These are phyloP conservation scores for Zalophus californianus DNA, from an alignment of 2,797 vertebrate genomes.

Conservation along the genomic window DNA sequence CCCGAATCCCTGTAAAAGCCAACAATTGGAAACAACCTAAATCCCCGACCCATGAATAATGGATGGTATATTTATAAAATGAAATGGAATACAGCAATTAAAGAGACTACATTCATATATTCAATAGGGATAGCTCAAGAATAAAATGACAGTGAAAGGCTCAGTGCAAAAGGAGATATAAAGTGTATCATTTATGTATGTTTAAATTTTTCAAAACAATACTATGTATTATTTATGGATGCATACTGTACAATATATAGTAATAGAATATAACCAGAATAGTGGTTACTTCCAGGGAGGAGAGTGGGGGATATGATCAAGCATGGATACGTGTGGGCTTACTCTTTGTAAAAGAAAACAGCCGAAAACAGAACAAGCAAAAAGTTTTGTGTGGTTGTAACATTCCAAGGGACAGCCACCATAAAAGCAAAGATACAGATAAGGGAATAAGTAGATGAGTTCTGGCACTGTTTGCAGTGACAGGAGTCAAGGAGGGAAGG, in stretches of 20 bases:
- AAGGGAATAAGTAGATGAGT: neutral
- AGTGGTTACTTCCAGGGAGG: neutral
- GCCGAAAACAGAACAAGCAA: neutral
- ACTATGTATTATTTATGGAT: neutral
- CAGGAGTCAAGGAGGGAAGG: neutral
- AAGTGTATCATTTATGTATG: neutral
- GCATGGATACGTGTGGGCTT: neutral
- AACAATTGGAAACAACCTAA: neutral
- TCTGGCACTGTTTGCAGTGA: neutral
- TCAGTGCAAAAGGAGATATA: neutral
- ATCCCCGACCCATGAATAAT: neutral
- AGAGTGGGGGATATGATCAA: neutral
- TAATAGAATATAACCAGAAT: conserved; percentile 4
- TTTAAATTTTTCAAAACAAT: neutral
- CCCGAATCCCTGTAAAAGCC: neutral
- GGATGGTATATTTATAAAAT: neutral
- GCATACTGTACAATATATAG: neutral
- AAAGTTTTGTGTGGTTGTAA: neutral
- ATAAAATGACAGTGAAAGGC: neutral
- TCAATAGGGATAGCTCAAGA: neutral
- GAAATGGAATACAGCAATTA: neutral
- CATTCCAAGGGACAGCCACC: neutral
- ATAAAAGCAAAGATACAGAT: neutral
- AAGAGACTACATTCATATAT: neutral
- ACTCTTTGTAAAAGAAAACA: conserved; percentile 19